Base-by-base conservation (phyloP, 1,140 invertebrate species). In the Drosophila suzukii region DNA sequence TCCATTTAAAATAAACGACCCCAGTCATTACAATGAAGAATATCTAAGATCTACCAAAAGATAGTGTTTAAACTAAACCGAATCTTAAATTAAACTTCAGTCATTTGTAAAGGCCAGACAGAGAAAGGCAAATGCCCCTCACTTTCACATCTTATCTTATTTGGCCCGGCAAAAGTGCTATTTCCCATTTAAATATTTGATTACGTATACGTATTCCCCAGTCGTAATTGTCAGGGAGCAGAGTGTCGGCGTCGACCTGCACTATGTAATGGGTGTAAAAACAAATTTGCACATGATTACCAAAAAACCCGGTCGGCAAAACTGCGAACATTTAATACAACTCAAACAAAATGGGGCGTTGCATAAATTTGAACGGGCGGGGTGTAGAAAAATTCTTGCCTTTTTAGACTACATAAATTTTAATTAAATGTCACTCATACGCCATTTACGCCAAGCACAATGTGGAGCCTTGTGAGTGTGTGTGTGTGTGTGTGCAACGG, bases 341-440 rank as follows among this genome's bases (percentile, higher is more conserved):
- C 83, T 86, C 83, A 86, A 86, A 86, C 83, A 86, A 88, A 86
- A 88, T 88, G 83, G 72, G 65, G 83, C 79, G 79, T 67, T 86
- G 83, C 83, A 86, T 88, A 86, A 88, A 88, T 86, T 86, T 86
- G 66, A 79, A 62, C 78, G 68, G 70, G 75, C 81, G 44, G 63
- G 51, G 46, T 78, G 74, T 81, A 81, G 74, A 81, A 60, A 49
- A 58, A 44, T 61, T 86, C 62, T 76, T 89, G 75, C 84, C 75
- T 77, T 86, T 84, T 88, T 78, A 83, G 67, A 88, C 84, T 86
- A 68, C 83, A 86, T 86, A 86, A 86, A 86, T 86, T 88, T 88
- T 88, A 88, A 88, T 88, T 88, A 88, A 88, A 88, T 88, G 84
- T 88, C 84, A 88, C 84, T 88, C 84, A 88, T 88, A 88, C 84